These are phyloP conservation scores for Ethmia dodecea DNA, from an alignment of 2,888 invertebrate species.

Conservation along the genomic window DNA sequence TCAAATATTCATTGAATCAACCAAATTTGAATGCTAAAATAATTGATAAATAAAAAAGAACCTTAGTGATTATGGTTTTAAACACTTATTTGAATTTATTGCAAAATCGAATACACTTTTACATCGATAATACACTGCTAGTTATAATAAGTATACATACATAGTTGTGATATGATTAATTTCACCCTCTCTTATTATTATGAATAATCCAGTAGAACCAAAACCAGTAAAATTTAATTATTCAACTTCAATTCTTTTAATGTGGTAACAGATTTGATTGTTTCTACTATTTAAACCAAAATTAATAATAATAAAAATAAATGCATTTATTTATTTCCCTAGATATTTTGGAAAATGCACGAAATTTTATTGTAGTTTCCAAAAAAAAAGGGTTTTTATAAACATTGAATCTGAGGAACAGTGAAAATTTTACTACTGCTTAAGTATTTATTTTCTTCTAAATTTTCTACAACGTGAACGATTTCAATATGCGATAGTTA, in stretches of 20 bases:
- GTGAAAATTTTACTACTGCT: conserved; percentile 49
- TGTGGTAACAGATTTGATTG: too few relatives aligned
- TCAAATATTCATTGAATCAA: too few relatives aligned
- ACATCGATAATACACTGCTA: conserved; percentile 43
- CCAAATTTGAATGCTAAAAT: too few relatives aligned
- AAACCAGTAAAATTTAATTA: too few relatives aligned
- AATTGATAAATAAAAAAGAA: background rate
- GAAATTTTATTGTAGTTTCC: conserved; percentile 7
- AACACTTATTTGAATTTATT: conserved; percentile 23
- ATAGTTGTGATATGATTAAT: conserved; percentile 69
- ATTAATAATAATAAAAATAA: conserved; percentile 5
- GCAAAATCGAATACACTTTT: conserved; percentile 49
- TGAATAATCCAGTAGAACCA: too few relatives aligned
- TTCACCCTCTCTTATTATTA: conserved; percentile 41
- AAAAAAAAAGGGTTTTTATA: conserved; percentile 11
- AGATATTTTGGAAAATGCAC: conserved; percentile 30
- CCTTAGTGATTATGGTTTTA: too few relatives aligned
- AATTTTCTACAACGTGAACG: conserved; percentile 72
- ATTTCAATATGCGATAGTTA: conserved; percentile 43
- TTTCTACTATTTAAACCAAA: too few relatives aligned
- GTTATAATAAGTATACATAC: conserved; percentile 45
- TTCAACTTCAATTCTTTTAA: too few relatives aligned
- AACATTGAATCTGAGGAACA: conserved; percentile 24
- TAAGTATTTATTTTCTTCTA: conserved; percentile 46
- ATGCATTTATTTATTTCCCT: conserved; percentile 4